Evolutionary conservation across 1,140 invertebrate genomes (phyloP), one percentile per base, ranked within the genome.

Genomic region (Drosophila pachea): DNA sequence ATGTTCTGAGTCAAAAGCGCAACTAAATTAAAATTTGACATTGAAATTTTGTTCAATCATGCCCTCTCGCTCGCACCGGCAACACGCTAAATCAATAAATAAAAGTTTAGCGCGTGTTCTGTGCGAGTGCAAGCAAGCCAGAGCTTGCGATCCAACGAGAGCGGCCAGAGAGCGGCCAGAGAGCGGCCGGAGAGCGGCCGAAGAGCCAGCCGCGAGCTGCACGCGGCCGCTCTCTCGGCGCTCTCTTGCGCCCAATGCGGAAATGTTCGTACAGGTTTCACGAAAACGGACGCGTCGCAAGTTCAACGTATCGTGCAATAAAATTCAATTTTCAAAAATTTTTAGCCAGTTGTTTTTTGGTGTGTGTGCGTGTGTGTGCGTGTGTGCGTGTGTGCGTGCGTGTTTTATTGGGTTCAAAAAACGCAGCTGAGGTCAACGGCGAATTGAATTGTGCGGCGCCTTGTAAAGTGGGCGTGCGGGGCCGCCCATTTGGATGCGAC

Each of bases 11-110:
- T 71, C 64, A 38, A 76, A 76, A 76, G 83, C 64, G 68, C 78
- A 67, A 84, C 76, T 73, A 86, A 86, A 86, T 86, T 81, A 81
- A 86, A 86, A 86, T 86, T 86, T 86, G 81, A 86, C 81, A 86
- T 86, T 86, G 81, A 86, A 86, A 86, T 86, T 77, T 68, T 63
- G 56, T 76, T 68, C 40, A 7, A 14, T 35, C 50, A 14, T 12
- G 52, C 72, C 50, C 67, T 68, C 68, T 36, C 31, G 40, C 63
- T 78, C 62, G 40, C 66, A 52, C 66, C 77, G 58, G 40, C 66
- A 52, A 62, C 77, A 52, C 68, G 59, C 64, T 63, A 62, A 42
- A 64, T 68, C 68, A 78, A 73, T 83, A 76, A 83, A 82, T 76
- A 83, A 78, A 75, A 78, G 63, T 67, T 73, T 63, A 64, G 79